A percentile compares a stretch with the other conserved stretches of the same genome.
phyloP scores from a whole-genome alignment of 2,888 invertebrate species.

The Conistra vaccinii region DNA sequence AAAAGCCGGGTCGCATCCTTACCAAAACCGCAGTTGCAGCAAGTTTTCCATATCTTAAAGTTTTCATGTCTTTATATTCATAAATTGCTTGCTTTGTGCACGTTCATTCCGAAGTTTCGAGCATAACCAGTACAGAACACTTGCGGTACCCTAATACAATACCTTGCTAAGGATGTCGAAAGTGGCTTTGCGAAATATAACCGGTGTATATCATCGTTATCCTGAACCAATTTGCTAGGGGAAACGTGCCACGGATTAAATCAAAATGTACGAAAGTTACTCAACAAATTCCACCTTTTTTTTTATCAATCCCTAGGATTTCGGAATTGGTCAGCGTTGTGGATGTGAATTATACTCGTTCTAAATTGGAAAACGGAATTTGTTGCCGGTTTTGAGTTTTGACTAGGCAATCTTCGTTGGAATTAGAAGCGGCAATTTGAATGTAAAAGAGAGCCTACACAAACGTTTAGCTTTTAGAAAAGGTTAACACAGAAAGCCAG shows the following conservation, averaged over 20 bases:
- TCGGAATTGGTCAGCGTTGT: constrained; percentile 62
- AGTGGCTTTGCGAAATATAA: constrained; percentile 69
- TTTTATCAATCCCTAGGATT: constrained; percentile 68
- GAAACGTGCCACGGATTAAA: constrained; percentile 73
- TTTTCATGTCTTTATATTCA: constrained; percentile 23
- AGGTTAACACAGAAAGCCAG: too few relatives aligned
- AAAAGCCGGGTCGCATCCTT: neutral
- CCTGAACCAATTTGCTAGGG: constrained; percentile 72
- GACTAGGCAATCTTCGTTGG: constrained; percentile 44
- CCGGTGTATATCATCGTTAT: constrained; percentile 76
- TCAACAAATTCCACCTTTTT: constrained; percentile 62
- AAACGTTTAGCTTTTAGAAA: neutral
- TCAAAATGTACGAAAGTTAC: constrained; percentile 67
- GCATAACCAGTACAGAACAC: constrained; percentile 23
- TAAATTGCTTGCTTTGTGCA: constrained; percentile 37
- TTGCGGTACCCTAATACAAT: constrained; percentile 42
- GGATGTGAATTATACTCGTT: constrained; percentile 64
- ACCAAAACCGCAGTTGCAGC: neutral
- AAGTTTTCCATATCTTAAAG: constrained; percentile 3
- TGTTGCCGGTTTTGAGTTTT: constrained; percentile 48
- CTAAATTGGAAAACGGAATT: constrained; percentile 62
- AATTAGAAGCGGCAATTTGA: constrained; percentile 36
- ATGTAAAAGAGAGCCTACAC: constrained; percentile 3
- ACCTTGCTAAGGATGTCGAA: constrained; percentile 59
- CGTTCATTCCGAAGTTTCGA: constrained; percentile 14